A percentile compares a stretch with the other conserved stretches of the same genome.
Conservation (phyloP, 2,797 vertebrate species). For the Euphonia xanthogaster region DNA sequence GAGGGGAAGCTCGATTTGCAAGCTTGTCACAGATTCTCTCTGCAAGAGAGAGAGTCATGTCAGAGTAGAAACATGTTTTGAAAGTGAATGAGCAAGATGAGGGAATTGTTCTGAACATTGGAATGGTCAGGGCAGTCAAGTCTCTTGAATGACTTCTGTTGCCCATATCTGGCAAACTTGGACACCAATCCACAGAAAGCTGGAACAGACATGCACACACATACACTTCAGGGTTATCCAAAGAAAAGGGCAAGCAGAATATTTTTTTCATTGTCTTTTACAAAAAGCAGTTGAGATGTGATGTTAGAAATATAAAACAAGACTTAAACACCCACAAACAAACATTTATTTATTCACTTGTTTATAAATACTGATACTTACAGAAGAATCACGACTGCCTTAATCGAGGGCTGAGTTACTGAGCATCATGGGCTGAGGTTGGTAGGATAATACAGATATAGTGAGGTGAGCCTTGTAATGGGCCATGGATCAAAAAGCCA, state of each 20-base stretch:
- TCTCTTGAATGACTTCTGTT: background rate
- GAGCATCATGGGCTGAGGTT: background rate
- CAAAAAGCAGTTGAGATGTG: background rate
- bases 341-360: background rate
- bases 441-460: background rate
- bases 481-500: rapidly evolving
- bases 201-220: background rate
- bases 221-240: background rate
- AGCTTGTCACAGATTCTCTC: conserved; percentile 4
- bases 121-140: background rate
- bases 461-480: background rate
- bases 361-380: background rate
- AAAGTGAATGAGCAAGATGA: conserved; percentile 1
- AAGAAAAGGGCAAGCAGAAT: background rate
- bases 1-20: conserved; percentile 30
- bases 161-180: background rate
- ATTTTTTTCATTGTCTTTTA: background rate
- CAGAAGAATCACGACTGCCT: background rate
- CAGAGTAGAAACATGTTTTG: background rate
- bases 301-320: background rate
- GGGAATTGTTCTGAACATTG: background rate
- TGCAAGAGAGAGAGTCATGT: background rate
- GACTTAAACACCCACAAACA: background rate
- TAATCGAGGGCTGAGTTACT: background rate
- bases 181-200: background rate